Percentiles rank a stretch among this genome's conserved stretches.
phyloP scores from a whole-genome alignment of 2,888 invertebrate species.

The Apamea anceps region DNA sequence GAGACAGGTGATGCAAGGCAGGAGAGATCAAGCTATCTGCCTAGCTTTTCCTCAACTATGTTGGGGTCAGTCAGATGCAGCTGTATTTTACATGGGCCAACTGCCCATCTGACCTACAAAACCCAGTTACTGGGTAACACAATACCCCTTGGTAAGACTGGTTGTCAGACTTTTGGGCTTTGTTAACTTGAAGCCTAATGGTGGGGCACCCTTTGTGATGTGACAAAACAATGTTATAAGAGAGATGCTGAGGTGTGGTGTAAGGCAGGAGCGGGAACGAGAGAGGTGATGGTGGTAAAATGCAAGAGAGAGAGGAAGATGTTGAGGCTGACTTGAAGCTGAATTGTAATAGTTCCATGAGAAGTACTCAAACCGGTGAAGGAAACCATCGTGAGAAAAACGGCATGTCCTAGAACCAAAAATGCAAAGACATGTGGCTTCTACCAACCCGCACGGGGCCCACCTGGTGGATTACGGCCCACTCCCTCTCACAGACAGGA shows the following conservation, averaged over 20 bases:
- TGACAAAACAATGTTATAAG: constrained; percentile 51
- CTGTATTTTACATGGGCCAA: neutral
- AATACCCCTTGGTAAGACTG: neutral
- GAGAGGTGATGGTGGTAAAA: neutral
- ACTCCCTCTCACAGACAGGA: no score
- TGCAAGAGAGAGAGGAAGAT: no score
- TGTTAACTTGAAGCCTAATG: constrained; percentile 31
- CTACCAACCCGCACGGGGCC: no score
- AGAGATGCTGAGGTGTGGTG: constrained; percentile 36
- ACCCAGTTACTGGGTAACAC: neutral
- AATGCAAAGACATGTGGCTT: no score
- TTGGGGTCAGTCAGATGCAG: neutral
- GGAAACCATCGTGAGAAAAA: no score
- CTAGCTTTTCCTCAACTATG: neutral
- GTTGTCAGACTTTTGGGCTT: neutral
- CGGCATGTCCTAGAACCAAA: no score
- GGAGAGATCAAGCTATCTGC: neutral
- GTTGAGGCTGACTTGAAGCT: no score
- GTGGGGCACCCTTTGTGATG: constrained; percentile 52
- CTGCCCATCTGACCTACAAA: neutral
- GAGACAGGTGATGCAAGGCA: neutral
- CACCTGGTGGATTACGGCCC: no score
- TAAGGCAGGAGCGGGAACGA: neutral
- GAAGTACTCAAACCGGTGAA: no score
- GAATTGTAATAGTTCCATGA: no score